These are phyloP conservation scores for Exaiptasia diaphana DNA, from an alignment of 64 coral and sea anemone species.

Conservation along the genomic window DNA sequence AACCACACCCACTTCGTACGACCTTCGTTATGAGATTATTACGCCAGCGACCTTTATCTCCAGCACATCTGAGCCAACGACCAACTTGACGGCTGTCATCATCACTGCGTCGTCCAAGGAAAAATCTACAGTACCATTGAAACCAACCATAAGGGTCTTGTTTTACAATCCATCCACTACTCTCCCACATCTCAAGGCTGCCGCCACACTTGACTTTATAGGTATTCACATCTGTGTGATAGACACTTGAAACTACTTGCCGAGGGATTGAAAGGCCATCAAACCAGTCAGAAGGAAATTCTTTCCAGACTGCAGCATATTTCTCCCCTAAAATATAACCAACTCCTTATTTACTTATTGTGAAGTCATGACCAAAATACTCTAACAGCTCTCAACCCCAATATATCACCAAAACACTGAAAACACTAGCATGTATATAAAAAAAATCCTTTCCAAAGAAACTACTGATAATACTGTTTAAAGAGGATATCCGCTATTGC, in stretches of 20 bases:
- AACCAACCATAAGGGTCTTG: constrained; percentile 94
- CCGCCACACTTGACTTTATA: constrained; percentile 85
- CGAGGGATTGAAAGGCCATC: constrained; percentile 59
- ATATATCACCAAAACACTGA: no score
- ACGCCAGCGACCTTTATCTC: constrained; percentile 78
- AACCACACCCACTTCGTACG: constrained; percentile 70
- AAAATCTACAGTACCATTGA: constrained; percentile 92
- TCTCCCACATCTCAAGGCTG: constrained; percentile 86
- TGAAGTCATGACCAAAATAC: no score
- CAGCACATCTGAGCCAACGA: constrained; percentile 78
- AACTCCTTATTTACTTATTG: no score
- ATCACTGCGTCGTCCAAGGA: constrained; percentile 66
- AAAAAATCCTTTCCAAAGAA: no score
- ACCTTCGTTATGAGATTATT: constrained; percentile 85
- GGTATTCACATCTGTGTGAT: constrained; percentile 71
- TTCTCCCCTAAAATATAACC: constrained; percentile 54
- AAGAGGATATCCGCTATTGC: no score
- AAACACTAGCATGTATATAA: no score
- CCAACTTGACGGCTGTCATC: constrained; percentile 73
- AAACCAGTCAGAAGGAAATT: constrained; percentile 91
- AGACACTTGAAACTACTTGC: constrained; percentile 62
- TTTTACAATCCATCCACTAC: constrained; percentile 79
- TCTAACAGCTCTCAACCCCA: no score
- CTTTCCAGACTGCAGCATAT: constrained; percentile 73
- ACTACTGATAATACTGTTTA: no score